Evolutionary conservation across 2,797 vertebrate genomes (phyloP), one percentile per base, ranked within the genome.

Genomic region (Sebastiscus albofasciatus): DNA sequence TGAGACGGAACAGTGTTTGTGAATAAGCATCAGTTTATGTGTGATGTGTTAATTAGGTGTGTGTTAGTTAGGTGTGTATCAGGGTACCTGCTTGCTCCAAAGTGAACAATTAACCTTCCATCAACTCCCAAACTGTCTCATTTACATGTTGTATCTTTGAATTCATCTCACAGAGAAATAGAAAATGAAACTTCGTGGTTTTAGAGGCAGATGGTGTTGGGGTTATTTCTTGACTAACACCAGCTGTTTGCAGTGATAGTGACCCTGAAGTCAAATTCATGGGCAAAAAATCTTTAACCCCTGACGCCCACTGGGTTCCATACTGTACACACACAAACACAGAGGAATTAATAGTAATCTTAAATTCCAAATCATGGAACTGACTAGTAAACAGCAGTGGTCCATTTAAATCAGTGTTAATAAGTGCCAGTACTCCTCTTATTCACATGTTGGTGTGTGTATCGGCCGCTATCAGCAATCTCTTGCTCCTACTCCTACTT

Each of bases 131-230:
- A 61, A 10, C 10, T 26, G n/a, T 26, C 16, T 26, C 4, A 68
- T 67, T 77, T 61, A 36, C 31, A 36, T 49, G 4, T 46, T 61
- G 70, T 24, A 33, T 42, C 10, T 62, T 33, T 67, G 4, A 26
- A 8, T 67, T 20, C 13, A 20, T 13, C 34, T 16, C 29, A 27
- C n/a, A 27, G 1, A 9, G 22, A 26, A 33, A 65, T 71, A 58
- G 33, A 67, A 72, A 72, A 72, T 29, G 39, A 67, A 72, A 72
- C 69, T 11, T 34, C n/a, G 67, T 56, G 58, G 58, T 70, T 62
- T 69, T 12, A 46, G 36, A 33, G 26, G 20, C 8, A 62, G 34
- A 39, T 64, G 22, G 42, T 34, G 52, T 22, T 34, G 3, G 20
- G 14, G 66, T 67, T 67, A 20, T 49, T 20, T 49, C 16, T 20